A percentile compares a stretch with the other conserved stretches of the same genome.
phyloP scores from a whole-genome alignment of 2,113 vertebrate species.

The Lethenteron reissneri region DNA sequence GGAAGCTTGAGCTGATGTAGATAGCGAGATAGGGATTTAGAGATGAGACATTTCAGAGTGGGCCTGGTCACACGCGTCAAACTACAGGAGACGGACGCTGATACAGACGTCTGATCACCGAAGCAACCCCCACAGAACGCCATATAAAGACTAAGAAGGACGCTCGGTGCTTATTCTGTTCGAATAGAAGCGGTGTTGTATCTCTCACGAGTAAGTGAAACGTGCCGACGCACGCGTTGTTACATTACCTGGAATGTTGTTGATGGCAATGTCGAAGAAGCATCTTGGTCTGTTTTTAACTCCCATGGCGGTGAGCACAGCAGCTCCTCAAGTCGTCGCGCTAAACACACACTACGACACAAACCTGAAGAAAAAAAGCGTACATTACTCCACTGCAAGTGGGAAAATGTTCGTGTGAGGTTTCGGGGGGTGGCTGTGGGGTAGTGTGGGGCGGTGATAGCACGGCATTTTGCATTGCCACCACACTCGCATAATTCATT shows the following conservation, averaged over 20 bases:
- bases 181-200: not conserved
- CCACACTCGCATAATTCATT: too few relatives aligned
- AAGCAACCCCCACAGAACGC: not conserved
- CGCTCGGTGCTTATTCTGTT: not conserved
- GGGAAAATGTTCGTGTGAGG: too few relatives aligned
- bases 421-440: too few relatives aligned
- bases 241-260: constrained; percentile 1
- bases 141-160: not conserved
- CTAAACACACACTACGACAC: too few relatives aligned
- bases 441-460: too few relatives aligned
- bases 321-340: too few relatives aligned
- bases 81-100: not conserved
- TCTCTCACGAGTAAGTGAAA: not conserved
- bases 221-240: not conserved
- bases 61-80: not conserved
- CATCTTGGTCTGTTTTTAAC: constrained; percentile 5
- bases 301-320: not conserved
- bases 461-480: too few relatives aligned
- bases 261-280: constrained; percentile 3
- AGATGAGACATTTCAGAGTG: too few relatives aligned
- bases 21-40: too few relatives aligned
- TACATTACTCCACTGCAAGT: too few relatives aligned
- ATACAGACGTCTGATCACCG: not conserved
- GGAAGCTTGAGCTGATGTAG: too few relatives aligned
- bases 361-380: too few relatives aligned